Evolutionary conservation across 2,113 vertebrate genomes (phyloP).

Genomic region (Dasyurus viverrinus): DNA sequence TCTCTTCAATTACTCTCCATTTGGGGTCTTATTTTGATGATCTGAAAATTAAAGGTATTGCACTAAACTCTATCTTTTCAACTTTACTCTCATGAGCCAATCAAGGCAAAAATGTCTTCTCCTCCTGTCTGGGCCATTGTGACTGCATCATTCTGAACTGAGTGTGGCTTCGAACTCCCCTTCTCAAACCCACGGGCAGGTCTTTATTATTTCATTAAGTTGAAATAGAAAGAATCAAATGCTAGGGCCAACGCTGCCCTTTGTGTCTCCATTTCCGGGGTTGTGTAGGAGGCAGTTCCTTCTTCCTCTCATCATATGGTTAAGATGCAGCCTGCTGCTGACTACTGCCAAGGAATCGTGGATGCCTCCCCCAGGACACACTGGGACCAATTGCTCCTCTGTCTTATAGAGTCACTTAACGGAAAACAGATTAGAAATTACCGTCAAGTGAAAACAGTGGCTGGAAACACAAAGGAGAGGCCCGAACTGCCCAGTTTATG

Average conservation of each 20-base stretch:
- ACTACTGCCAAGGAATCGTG: neutral
- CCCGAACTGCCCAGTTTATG: constrained; percentile 50
- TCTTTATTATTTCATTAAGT: neutral
- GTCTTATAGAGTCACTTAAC: constrained; percentile 21
- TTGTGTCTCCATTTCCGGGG: neutral
- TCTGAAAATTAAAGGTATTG: neutral
- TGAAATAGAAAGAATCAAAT: too few relatives aligned
- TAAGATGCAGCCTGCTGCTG: neutral
- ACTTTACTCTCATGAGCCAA: neutral
- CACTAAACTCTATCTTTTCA: neutral
- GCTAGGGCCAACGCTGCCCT: too few relatives aligned
- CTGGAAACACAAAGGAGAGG: constrained; percentile 43
- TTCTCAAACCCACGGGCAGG: neutral
- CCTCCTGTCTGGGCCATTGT: neutral
- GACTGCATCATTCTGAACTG: neutral
- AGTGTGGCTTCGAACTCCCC: neutral
- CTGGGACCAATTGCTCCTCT: constrained; percentile 6
- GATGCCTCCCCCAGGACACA: neutral
- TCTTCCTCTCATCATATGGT: neutral
- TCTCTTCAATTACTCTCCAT: neutral
- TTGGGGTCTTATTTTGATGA: neutral
- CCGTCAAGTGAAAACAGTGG: constrained; percentile 40
- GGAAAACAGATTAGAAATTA: constrained; percentile 48
- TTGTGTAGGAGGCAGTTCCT: neutral
- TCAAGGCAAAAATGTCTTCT: neutral